Evolutionary conservation across 1,140 invertebrate species (phyloP).

Genomic region (Drosophila bocqueti): DNA sequence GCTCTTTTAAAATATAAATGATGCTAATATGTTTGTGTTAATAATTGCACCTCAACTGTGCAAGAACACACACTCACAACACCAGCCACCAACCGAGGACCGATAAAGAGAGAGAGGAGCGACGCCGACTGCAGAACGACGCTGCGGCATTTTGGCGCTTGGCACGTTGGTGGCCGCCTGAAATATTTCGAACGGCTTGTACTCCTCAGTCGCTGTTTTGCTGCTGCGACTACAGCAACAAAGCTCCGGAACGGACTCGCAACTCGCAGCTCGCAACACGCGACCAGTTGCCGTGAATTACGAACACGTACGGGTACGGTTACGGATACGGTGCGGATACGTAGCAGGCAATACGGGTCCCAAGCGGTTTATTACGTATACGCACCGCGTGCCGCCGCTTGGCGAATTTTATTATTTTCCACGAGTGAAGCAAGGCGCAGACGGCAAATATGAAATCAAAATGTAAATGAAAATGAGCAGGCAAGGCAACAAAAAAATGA

Average conservation of each 20-base stretch:
- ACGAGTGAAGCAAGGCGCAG: constrained; percentile 51
- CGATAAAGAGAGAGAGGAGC: constrained; percentile 24
- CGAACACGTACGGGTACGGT: constrained; percentile 40
- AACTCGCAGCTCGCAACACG: not conserved
- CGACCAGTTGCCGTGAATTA: constrained; percentile 40
- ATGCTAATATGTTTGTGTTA: not conserved
- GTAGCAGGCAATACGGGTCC: constrained; percentile 32
- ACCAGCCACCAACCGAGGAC: not conserved
- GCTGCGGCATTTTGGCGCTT: constrained; percentile 77
- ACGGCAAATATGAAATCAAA: constrained; percentile 67
- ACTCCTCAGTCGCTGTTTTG: constrained; percentile 67
- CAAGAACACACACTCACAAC: constrained; percentile 11
- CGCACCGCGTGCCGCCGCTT: constrained; percentile 62
- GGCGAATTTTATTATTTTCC: constrained; percentile 59
- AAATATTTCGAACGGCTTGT: constrained; percentile 62
- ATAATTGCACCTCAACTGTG: constrained; percentile 12
- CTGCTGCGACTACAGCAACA: constrained; percentile 66
- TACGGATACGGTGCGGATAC: constrained; percentile 43
- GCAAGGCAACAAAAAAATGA: constrained; percentile 10
- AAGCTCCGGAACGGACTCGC: constrained; percentile 28
- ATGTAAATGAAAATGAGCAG: constrained; percentile 75
- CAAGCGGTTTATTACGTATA: constrained; percentile 71
- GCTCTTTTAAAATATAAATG: too few relatives aligned
- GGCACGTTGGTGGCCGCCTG: constrained; percentile 56
- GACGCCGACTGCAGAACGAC: constrained; percentile 51